phyloP scores from a whole-genome alignment of 2,113 vertebrate genomes.

The Gavialis gangeticus region DNA sequence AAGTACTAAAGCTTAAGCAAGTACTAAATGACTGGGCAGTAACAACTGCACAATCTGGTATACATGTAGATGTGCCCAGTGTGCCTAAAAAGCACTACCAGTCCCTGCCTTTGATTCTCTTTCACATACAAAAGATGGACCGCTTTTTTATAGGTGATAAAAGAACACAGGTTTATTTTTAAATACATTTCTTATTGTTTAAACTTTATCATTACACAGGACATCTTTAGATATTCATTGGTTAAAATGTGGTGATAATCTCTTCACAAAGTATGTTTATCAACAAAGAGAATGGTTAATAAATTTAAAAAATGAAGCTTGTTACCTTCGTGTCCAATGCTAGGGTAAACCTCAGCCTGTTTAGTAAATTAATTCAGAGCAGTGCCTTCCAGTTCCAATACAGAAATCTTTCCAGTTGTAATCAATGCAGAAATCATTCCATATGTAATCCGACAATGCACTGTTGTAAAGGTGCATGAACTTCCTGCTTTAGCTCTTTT shows the following conservation, averaged over 20 bases:
- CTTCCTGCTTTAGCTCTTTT: fast-evolving
- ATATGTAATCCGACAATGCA: not conserved
- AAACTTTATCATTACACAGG: not conserved
- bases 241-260: fast-evolving
- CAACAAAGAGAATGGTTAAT: not conserved
- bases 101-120: not conserved
- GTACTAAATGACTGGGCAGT: too few relatives aligned
- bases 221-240: not conserved
- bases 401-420: not conserved
- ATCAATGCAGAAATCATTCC: not conserved
- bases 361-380: not conserved
- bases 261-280: not conserved
- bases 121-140: not conserved
- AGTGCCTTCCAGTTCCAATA: not conserved
- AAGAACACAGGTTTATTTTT: not conserved
- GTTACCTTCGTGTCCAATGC: not conserved
- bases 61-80: not conserved
- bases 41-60: not conserved
- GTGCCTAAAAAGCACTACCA: not conserved
- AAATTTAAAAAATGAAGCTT: not conserved
- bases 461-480: not conserved
- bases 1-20: too few relatives aligned
- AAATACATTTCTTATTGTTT: fast-evolving
- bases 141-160: not conserved
- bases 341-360: not conserved